Evolutionary conservation across 2,888 invertebrate species (phyloP).

Genomic region (Philaethria dido): DNA sequence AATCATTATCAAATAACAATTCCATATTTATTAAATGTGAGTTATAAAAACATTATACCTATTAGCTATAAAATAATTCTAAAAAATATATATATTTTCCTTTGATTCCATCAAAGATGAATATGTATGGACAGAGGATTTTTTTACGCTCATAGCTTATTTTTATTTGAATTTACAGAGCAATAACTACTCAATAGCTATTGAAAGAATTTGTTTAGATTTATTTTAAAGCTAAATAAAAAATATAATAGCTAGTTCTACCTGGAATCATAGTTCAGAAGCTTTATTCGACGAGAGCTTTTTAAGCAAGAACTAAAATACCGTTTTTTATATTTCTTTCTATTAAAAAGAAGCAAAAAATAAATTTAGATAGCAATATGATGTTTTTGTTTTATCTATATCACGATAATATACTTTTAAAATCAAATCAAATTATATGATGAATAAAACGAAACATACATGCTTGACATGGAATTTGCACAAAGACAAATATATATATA

Average conservation of each 20-base stretch:
- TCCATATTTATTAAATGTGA: no score
- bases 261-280: background rate
- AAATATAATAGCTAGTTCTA: slow-evolving; percentile 1
- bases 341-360: no score
- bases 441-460: no score
- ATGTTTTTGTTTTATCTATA: no score
- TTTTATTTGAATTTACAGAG: background rate
- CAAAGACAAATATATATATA: no score
- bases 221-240: background rate
- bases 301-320: background rate
- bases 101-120: background rate
- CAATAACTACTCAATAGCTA: background rate
- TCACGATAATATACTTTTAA: no score
- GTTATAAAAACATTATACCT: no score
- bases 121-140: background rate
- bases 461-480: no score
- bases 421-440: no score
- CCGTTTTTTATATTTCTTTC: no score
- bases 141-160: background rate
- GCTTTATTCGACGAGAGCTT: background rate
- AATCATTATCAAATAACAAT: no score
- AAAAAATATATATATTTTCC: background rate
- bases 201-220: slow-evolving; percentile 8
- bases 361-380: no score
- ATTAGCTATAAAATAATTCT: background rate